Conservation (phyloP, 2,888 invertebrate genomes). For the Chrysopilus asiliformis region DNA sequence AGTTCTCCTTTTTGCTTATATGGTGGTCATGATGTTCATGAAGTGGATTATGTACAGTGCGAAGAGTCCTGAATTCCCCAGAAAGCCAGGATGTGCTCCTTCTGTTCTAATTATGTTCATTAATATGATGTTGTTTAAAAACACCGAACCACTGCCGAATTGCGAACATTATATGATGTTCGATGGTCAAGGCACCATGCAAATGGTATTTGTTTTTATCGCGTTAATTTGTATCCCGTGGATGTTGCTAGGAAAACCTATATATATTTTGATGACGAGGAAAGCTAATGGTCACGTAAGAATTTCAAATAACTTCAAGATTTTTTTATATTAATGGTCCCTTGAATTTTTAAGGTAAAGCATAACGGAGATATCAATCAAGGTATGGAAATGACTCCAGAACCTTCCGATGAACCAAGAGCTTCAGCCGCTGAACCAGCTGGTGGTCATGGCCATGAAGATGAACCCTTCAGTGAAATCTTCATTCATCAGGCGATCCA, state of each 20-base stretch:
- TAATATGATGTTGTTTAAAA: conserved; percentile 60
- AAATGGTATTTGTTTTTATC: conserved; percentile 61
- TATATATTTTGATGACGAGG: conserved; percentile 48
- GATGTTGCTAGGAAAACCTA: conserved; percentile 86
- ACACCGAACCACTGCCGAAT: conserved; percentile 30
- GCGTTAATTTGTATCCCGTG: conserved; percentile 81
- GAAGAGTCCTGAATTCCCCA: conserved; percentile 24
- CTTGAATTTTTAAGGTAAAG: conserved; percentile 1
- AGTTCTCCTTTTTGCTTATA: conserved; percentile 74
- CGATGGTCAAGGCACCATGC: conserved; percentile 53
- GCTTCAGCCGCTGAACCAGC: conserved; percentile 12
- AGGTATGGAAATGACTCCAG: conserved; percentile 49
- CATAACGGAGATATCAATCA: conserved; percentile 50
- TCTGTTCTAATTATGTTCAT: conserved; percentile 64
- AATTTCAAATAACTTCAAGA: neutral
- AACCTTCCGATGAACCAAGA: conserved; percentile 20
- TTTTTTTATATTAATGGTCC: neutral
- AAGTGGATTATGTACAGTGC: conserved; percentile 72
- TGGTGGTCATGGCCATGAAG: conserved; percentile 32
- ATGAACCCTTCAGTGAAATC: conserved; percentile 68
- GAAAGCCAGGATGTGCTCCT: conserved; percentile 50
- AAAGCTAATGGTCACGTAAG: conserved; percentile 38
- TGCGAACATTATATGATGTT: conserved; percentile 62
- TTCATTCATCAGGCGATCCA: conserved; percentile 92
- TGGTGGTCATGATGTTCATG: conserved; percentile 81